phyloP scores from a whole-genome alignment of 2,888 invertebrate species.

The Heteromyza rotundicornis region DNA sequence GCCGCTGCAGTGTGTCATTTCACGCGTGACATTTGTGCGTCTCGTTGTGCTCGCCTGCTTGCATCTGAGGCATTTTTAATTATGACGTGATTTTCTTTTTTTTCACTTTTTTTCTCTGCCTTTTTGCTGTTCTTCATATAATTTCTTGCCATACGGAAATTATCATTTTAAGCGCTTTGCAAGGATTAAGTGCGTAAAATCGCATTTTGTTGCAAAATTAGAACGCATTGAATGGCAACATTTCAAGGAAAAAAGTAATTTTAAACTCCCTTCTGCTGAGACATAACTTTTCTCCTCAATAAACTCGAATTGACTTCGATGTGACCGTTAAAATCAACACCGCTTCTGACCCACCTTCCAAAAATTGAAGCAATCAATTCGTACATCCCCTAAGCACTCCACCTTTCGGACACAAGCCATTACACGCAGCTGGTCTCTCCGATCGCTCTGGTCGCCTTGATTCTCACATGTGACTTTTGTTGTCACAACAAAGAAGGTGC shows the following conservation, averaged over 20 bases:
- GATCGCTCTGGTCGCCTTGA: conserved; percentile 32
- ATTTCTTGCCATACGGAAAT: no score
- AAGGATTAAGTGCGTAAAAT: not conserved
- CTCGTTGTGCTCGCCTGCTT: not conserved
- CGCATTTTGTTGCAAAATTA: not conserved
- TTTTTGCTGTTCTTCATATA: no score
- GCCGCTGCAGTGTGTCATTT: not conserved
- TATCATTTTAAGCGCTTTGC: not conserved
- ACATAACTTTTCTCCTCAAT: no score
- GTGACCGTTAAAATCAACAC: no score
- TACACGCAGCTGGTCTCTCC: conserved; percentile 38
- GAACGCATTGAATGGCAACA: not conserved
- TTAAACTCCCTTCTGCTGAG: no score
- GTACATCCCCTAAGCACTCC: not conserved
- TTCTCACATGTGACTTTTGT: conserved; percentile 28
- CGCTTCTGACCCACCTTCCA: no score
- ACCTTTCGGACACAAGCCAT: no score
- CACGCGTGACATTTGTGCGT: not conserved
- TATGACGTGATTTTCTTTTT: not conserved
- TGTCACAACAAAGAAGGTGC: conserved; percentile 47
- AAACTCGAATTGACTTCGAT: no score
- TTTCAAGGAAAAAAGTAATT: no score
- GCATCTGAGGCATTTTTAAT: not conserved
- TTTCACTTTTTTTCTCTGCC: no score
- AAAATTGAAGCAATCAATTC: not conserved